Base-by-base conservation (phyloP, 1,140 invertebrate genomes). In the Drosophila mauritiana region DNA sequence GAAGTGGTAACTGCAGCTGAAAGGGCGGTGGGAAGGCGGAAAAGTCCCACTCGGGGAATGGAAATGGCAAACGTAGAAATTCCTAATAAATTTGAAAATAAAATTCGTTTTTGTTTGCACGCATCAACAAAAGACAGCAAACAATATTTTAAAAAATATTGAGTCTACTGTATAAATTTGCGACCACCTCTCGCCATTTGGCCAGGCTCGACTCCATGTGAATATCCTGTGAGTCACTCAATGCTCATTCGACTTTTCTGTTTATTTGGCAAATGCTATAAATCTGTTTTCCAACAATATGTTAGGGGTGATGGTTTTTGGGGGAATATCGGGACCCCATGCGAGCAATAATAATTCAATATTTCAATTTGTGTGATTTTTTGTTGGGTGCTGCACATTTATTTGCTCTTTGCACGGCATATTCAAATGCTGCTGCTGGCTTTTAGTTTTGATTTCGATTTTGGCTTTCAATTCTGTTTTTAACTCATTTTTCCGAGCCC, bases 341-440 rank as follows among this genome's bases (percentile, higher is more conserved):
- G 51, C 57, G 15, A 11, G 37, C 72, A 80, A 84, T 73, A 84
- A 86, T 86, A 85, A 86, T 81, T 85, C 76, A 85, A 85, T 84
- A 85, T 77, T 85, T 81, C 78, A 86, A 81, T 85, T 81, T 86
- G 64, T 70, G 56, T 59, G 43, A 78, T 69, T 81, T 78, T 80
- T 65, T 51, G 6, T 42, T 57, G 11, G 52, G 17, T 10, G 54
- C 22, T 48, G 36, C 42, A 62, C 51, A 63, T 73, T 54, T 82
- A 69, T 22, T 22, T 22, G 20, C 20, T 22, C 20, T 22, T 22
- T 22, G 20, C 20, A 22, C 49, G 65, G 49, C 65, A 69, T 22
- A 22, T 70, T 70, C 64, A 70, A 70, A 70, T 70, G 67, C 65
- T 72, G 43, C 43, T 49, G 36, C 37, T 37, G 46, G 61, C 36